phyloP scores from a whole-genome alignment of 2,113 vertebrate genomes.

The Embiotoca jacksoni region DNA sequence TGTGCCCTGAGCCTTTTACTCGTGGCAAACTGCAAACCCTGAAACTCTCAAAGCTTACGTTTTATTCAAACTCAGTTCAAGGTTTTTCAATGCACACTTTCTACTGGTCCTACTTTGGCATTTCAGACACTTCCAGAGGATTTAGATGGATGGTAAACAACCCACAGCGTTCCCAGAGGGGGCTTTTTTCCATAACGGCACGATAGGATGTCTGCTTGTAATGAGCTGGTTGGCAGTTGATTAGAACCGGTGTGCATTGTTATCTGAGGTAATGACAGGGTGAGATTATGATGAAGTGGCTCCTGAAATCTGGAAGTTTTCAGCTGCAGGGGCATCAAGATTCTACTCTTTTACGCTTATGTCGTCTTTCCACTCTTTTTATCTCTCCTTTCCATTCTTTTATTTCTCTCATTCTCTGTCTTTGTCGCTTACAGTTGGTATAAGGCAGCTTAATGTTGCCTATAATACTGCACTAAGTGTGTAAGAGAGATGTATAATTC shows the following conservation, averaged over 20 bases:
- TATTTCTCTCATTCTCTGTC: neutral
- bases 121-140: slow-evolving; percentile 25
- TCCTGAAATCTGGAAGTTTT: neutral
- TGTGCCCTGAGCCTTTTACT: neutral
- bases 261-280: slow-evolving; percentile 23
- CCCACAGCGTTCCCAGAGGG: slow-evolving; percentile 2
- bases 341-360: neutral
- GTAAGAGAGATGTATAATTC: neutral
- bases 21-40: neutral
- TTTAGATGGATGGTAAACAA: slow-evolving; percentile 33
- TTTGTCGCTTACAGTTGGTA: neutral
- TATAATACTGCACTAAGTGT: slow-evolving; percentile 2
- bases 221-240: slow-evolving; percentile 7
- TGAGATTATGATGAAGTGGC: slow-evolving; percentile 38
- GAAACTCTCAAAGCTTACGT: slow-evolving; percentile 27
- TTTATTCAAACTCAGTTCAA: slow-evolving; percentile 52
- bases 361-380: neutral
- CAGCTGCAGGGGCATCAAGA: neutral
- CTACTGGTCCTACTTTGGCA: neutral
- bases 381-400: neutral
- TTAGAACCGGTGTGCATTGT: slow-evolving; percentile 13
- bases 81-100: slow-evolving; percentile 16
- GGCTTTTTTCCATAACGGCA: neutral
- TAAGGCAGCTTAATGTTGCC: neutral
- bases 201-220: slow-evolving; percentile 3